Evolutionary conservation across 2,888 invertebrate genomes (phyloP).

Genomic region (Cheilosia impressa): DNA sequence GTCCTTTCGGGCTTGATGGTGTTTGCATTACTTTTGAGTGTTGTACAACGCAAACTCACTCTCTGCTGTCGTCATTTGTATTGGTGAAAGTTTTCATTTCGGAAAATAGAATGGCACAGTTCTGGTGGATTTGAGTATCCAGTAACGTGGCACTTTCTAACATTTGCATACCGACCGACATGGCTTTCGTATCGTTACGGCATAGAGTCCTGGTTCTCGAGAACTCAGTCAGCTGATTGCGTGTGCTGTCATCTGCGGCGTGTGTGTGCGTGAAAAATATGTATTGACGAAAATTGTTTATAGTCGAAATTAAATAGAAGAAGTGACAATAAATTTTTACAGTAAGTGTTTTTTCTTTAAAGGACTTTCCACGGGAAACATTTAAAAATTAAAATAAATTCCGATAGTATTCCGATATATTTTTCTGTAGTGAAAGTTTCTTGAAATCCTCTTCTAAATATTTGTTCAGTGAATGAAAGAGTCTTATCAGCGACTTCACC

Average conservation of each 20-base stretch:
- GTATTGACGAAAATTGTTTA: constrained; percentile 22
- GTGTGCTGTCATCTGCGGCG: constrained; percentile 6
- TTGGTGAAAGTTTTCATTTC: constrained; percentile 57
- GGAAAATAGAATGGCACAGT: constrained; percentile 61
- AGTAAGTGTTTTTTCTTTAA: constrained; percentile 12
- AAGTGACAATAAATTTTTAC: constrained; percentile 28
- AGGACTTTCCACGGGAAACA: neutral
- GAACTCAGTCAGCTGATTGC: constrained; percentile 67
- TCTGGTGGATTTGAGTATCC: constrained; percentile 52
- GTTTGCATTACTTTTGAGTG: constrained; percentile 59
- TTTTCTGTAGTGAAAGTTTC: too few relatives aligned
- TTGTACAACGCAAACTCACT: constrained; percentile 58
- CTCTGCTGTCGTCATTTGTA: constrained; percentile 6
- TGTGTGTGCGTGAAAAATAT: constrained; percentile 35
- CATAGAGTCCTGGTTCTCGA: constrained; percentile 52
- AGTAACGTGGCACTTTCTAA: constrained; percentile 73
- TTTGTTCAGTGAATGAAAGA: too few relatives aligned
- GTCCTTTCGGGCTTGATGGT: constrained; percentile 42
- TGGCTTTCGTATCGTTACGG: constrained; percentile 66
- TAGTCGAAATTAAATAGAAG: neutral
- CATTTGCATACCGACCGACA: constrained; percentile 67
- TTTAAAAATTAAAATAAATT: neutral
- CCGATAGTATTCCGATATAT: too few relatives aligned
- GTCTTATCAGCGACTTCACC: too few relatives aligned
- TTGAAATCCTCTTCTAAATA: too few relatives aligned